Conservation (phyloP, 53 echinoderm and acorn worm genomes). For the Crossaster papposus region DNA sequence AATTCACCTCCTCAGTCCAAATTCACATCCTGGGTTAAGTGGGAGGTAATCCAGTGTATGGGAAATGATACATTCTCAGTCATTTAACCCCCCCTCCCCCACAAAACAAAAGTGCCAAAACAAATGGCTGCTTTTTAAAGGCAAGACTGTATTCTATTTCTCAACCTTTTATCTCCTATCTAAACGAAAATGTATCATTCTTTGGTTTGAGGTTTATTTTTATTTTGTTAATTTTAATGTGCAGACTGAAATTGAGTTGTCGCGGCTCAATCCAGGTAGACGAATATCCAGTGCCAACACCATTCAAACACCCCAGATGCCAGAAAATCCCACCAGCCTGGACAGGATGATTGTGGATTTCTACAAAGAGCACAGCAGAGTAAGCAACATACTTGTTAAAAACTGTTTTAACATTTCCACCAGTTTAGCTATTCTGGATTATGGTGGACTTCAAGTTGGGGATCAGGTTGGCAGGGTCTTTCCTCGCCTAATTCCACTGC, state of each 20-base stretch:
- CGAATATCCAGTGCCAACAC: constrained; percentile 97
- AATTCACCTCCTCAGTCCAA: no score
- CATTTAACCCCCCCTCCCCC: background rate
- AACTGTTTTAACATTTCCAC: no score
- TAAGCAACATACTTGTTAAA: constrained; percentile 13
- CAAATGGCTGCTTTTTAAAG: background rate
- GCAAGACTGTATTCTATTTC: background rate
- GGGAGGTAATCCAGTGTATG: no score
- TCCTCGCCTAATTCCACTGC: no score
- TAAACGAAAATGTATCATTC: no score
- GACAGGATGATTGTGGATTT: constrained; percentile 94
- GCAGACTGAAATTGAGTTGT: constrained; percentile 89
- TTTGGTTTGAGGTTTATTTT: background rate
- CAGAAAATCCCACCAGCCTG: constrained; percentile 80
- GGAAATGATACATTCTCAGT: background rate
- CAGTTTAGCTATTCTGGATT: no score
- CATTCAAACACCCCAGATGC: constrained; percentile 81
- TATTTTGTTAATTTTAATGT: background rate
- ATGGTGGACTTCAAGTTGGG: no score
- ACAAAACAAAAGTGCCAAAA: background rate
- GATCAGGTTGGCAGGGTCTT: no score
- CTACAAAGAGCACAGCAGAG: constrained; percentile 91
- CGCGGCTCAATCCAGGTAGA: constrained; percentile 83
- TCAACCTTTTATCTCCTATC: no score
- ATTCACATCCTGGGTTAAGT: no score